Percentiles rank a stretch among this genome's conserved stretches.
Evolutionary conservation across 1,140 invertebrate species (phyloP).

Genomic region (Cherax quadricarinatus): DNA sequence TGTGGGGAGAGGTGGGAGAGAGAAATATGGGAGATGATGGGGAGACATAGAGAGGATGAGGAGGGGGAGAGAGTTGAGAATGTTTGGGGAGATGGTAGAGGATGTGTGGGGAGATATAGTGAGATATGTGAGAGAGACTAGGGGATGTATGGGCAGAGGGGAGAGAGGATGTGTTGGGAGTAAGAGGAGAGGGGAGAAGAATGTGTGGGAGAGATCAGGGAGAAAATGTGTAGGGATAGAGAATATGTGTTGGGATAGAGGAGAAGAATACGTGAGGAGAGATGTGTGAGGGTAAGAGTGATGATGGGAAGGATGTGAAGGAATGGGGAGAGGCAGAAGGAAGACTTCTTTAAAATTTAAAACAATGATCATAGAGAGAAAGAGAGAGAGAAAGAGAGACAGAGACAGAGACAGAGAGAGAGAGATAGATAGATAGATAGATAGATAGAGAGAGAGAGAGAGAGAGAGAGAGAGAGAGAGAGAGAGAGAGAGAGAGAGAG

Average conservation of each 20-base stretch:
- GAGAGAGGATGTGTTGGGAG: background rate
- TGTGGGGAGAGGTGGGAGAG: background rate
- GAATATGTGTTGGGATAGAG: background rate
- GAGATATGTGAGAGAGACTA: background rate
- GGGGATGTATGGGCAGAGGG: background rate
- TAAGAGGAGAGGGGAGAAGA: background rate
- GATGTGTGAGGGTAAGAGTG: too few relatives aligned
- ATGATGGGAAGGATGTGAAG: background rate
- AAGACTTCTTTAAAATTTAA: background rate
- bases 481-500: background rate
- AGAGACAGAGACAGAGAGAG: background rate
- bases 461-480: background rate
- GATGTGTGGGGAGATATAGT: background rate
- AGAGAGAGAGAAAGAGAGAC: constrained; percentile 33
- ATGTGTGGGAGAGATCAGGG: background rate
- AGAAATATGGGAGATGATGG: too few relatives aligned
- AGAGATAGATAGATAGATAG: too few relatives aligned
- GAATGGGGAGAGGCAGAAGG: constrained; percentile 6
- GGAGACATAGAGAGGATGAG: too few relatives aligned
- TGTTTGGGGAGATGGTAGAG: too few relatives aligned
- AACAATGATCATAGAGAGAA: background rate
- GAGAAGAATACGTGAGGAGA: too few relatives aligned
- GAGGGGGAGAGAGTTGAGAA: too few relatives aligned
- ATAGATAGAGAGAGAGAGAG: too few relatives aligned
- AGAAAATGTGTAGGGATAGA: background rate